Conservation (phyloP, 64 coral and sea anemone genomes). For the Actinia equina region DNA sequence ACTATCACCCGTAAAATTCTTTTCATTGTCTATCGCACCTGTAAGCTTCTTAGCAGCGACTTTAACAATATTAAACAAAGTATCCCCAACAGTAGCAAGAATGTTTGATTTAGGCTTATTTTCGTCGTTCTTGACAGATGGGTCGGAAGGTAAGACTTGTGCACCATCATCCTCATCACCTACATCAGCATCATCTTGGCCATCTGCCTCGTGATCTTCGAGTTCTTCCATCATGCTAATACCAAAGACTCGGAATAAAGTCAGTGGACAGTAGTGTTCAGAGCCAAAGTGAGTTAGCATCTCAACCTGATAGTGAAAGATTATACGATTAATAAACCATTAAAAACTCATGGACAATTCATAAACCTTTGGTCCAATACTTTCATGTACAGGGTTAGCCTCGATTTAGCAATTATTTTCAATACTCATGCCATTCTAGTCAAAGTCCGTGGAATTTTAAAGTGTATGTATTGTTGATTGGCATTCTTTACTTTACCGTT, state of each 20-base stretch:
- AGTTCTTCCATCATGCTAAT: slow-evolving; percentile 94
- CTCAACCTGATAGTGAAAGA: slow-evolving; percentile 61
- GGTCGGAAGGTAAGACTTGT: slow-evolving; percentile 68
- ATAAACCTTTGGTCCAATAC: no score
- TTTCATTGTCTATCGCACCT: slow-evolving; percentile 9
- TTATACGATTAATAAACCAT: no score
- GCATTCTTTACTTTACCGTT: no score
- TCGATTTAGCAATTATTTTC: no score
- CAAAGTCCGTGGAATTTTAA: no score
- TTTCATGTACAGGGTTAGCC: no score
- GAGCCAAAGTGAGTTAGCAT: slow-evolving; percentile 95
- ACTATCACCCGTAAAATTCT: slow-evolving; percentile 15
- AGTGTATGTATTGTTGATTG: no score
- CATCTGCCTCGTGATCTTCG: slow-evolving; percentile 86
- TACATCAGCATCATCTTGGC: slow-evolving; percentile 65
- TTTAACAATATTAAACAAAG: slow-evolving; percentile 82
- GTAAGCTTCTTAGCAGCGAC: slow-evolving; percentile 66
- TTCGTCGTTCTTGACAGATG: slow-evolving; percentile 50
- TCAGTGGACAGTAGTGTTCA: slow-evolving; percentile 95
- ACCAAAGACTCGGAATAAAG: slow-evolving; percentile 84
- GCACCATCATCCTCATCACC: slow-evolving; percentile 59
- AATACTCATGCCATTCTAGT: no score
- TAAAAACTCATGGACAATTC: no score
- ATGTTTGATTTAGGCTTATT: slow-evolving; percentile 49
- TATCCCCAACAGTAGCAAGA: slow-evolving; percentile 80